Evolutionary conservation across 2,113 vertebrate species (phyloP), one percentile per base, ranked within the genome.

Genomic region (Coptodon rendalli): DNA sequence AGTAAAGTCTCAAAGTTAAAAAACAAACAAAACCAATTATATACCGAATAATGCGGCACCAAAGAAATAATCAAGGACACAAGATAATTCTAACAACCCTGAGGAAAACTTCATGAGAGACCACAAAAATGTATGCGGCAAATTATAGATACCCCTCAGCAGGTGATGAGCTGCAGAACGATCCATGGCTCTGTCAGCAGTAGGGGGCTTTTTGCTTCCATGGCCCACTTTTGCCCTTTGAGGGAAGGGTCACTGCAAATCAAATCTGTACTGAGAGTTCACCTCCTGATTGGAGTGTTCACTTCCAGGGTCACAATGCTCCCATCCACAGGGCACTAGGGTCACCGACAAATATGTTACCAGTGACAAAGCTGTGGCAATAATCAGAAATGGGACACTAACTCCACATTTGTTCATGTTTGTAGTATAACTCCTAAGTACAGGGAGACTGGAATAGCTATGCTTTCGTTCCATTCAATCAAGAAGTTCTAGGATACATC

Each of bases 311-410:
- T 27, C 38, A 45, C 40, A 76, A 52, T 3, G 6, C 27, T 31
- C 27, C 27, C 24, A 78, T 78, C 43, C 6, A 31, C 17, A 0
- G 45, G 10, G 71, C 71, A 31, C 1, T 16, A 78, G 4, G 27
- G 27, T 76, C 43, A 48, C 6, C 16, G 24, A 50, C 14, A 56
- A 29, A 76, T 48, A 0, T 29, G 17, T 63, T 27, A 76, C 53
- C 24, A 14, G 11, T 56, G 19, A 54, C 87, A 89, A 80, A 68
- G 9, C 57, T 83, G 19, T n/a, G 9, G 12, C 14, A 78, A 71
- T 71, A 80, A 81, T 59, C 2, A 8, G 53, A 36, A 73, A 81
- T 86, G 57, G 52, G 61, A 36, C 52, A 45, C 31, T 10, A 12
- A 56, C 24, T 56, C 45, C 36, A 17, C 40, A 81, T 43, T 68